Base-by-base conservation (phyloP, 2,113 vertebrate species). In the Megaleporinus macrocephalus region DNA sequence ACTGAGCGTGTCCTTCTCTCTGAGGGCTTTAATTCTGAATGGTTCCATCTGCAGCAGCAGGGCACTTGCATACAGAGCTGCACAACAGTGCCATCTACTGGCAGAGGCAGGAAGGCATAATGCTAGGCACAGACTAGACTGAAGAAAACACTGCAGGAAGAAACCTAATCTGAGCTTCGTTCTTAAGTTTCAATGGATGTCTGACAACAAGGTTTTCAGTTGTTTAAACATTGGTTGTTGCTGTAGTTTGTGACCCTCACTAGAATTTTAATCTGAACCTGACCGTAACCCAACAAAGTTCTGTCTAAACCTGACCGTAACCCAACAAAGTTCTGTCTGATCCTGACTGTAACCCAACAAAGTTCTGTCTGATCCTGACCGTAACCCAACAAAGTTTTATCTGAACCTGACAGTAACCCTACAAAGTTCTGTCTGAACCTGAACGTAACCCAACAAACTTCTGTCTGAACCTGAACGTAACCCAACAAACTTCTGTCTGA, bases 1-100 rank as follows among this genome's bases (percentile, higher is more conserved):
- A 49, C 70, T 72, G 69, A 53, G 81, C 53, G 24, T 78, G 55
- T 78, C 78, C 77, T 75, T 74, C 70, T 13, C n/a, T 62, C 66
- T 5, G 73, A 47, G 53, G 63, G 70, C 70, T 59, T 16, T 63
- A 5, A 16, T 36, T 10, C 71, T 82, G 81, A 82, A 86, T 65
- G 53, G 55, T 77, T 73, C 81, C 63, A 73, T 80, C 49, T 59
- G 63, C 57, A 83, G 65, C 24, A 78, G 26, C 18, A 82, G 71
- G 29, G 36, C 72, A 57, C 36, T 65, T 76, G 69, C 61, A 74
- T 18, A 36, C 73, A 69, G 78, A 62, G 76, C 62, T 86, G 80
- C 82, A 30, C 82, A 79, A 87, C 78, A 88, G 53, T 53, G 72
- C 82, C 87, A 88, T 87, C 87, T 89, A 66, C 85, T 89, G 87